Percentiles rank a stretch among this genome's conserved stretches.
Conservation (phyloP, 2,797 vertebrate species). For the Enoplosus armatus region DNA sequence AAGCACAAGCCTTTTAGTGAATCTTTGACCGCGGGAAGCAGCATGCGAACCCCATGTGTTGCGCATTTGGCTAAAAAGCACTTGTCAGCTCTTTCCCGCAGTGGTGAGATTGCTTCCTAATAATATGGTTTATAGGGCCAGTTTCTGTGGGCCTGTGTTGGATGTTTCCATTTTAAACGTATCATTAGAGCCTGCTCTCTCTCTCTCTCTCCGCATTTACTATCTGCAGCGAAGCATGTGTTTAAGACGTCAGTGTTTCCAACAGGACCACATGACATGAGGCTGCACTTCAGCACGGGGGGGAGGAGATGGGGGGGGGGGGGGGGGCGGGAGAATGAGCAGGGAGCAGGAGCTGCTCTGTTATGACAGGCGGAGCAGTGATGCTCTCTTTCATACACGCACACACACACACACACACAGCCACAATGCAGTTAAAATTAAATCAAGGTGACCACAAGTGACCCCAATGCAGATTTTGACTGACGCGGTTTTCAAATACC, state of each 20-base stretch:
- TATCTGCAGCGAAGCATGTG: slow-evolving; percentile 71
- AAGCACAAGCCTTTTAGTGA: slow-evolving; percentile 17
- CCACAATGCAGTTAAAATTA: slow-evolving; percentile 3
- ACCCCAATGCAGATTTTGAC: neutral
- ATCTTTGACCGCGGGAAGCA: slow-evolving; percentile 21
- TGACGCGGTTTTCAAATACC: neutral
- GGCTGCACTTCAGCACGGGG: slow-evolving; percentile 37
- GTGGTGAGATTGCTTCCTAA: slow-evolving; percentile 78
- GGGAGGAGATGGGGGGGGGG: slow-evolving; percentile 17
- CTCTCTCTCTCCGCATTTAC: slow-evolving; percentile 67
- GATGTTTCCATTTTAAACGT: slow-evolving; percentile 83
- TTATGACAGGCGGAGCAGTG: slow-evolving; percentile 13
- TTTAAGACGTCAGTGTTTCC: slow-evolving; percentile 77
- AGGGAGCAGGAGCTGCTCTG: neutral
- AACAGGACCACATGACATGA: slow-evolving; percentile 60
- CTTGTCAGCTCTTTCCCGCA: slow-evolving; percentile 82
- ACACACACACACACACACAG: slow-evolving; percentile 14
- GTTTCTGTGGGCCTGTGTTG: slow-evolving; percentile 65
- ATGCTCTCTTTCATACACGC: slow-evolving; percentile 1
- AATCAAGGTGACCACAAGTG: neutral
- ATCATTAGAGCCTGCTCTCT: slow-evolving; percentile 76
- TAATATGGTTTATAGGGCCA: slow-evolving; percentile 79
- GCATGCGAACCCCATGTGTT: slow-evolving; percentile 72
- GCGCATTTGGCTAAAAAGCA: slow-evolving; percentile 73
- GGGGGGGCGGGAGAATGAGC: slow-evolving; percentile 9